Base-by-base conservation (phyloP, 2,888 invertebrate species). In the Neuroscelio doddi region DNA sequence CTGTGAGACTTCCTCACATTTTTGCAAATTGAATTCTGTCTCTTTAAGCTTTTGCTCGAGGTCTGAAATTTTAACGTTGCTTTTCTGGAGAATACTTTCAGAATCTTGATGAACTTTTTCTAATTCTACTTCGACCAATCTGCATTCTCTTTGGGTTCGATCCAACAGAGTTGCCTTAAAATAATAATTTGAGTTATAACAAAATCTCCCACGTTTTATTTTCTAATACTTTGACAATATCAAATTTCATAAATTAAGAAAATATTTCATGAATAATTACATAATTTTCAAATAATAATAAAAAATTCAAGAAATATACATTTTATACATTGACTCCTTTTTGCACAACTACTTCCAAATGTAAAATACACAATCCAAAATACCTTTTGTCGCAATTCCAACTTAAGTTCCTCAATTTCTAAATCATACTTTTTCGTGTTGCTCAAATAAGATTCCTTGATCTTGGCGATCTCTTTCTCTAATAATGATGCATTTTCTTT, bases 371-470 rank as follows among this genome's bases (percentile, higher is more conserved):
- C n/a, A n/a, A n/a, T n/a, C n/a, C n/a, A n/a, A n/a, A n/a, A n/a
- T n/a, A n/a, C n/a, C n/a, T 90, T 90, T 58, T 88, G 86, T 14
- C 87, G 86, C 27, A 90, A 75, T 70, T 90, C 89, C 0, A 87
- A 78, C 71, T 90, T 88, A 10, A 88, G 73, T 66, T 86, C 86
- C 70, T 87, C 87, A 8, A 90, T 87, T 67, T 90, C 89, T 7
- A 85, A 75, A 10, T 87, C 73, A 84, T 90, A 87, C 42, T 87
- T 87, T 41, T 88, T 85, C 9, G 89, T 80, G 77, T 89, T 90
- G 45, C 87, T 88, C 21, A 88, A 87, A 70, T 89, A 89, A 65
- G 87, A 87, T 1, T 87, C 85, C 75, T 87, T 90, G 0, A 89
- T 80, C 46, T 86, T 85, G 3, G 86, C 86, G 44, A 90, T 83